Conservation (phyloP, 2,797 vertebrate genomes). For the Micropoecilia bifurca region DNA sequence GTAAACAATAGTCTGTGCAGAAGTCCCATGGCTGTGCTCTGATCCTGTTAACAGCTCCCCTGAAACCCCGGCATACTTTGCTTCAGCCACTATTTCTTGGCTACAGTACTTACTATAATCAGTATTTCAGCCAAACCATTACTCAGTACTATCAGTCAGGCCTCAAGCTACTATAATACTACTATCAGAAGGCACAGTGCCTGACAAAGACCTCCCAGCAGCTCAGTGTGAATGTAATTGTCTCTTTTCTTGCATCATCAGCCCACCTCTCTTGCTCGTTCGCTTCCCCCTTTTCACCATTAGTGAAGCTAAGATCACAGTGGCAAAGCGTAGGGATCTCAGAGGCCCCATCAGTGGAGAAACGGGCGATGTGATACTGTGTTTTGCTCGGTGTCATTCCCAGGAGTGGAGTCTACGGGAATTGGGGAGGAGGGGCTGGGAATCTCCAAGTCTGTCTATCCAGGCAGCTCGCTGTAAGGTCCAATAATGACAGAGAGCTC, state of each 20-base stretch:
- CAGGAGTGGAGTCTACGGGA: slow-evolving; percentile 54
- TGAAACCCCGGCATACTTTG: slow-evolving; percentile 41
- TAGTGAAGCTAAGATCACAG: slow-evolving; percentile 53
- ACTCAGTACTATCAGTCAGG: slow-evolving; percentile 33
- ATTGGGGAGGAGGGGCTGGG: slow-evolving; percentile 62
- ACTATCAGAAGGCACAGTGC: slow-evolving; percentile 28
- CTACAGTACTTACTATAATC: slow-evolving; percentile 45
- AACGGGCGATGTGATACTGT: slow-evolving; percentile 58
- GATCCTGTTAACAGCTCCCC: slow-evolving; percentile 57
- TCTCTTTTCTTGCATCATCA: slow-evolving; percentile 53
- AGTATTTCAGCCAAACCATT: slow-evolving; percentile 45
- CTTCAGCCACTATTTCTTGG: slow-evolving; percentile 39
- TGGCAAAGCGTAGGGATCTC: slow-evolving; percentile 52
- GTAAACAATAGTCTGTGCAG: slow-evolving; percentile 37
- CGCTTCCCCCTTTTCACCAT: slow-evolving; percentile 41
- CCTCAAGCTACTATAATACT: slow-evolving; percentile 21
- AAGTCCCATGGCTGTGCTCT: slow-evolving; percentile 41
- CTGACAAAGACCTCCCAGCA: slow-evolving; percentile 31
- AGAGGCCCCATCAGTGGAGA: slow-evolving; percentile 56
- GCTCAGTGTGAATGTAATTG: slow-evolving; percentile 46
- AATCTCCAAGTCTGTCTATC: slow-evolving; percentile 54
- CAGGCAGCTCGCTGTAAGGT: slow-evolving; percentile 37
- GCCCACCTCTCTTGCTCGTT: slow-evolving; percentile 40
- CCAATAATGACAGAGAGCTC: slow-evolving; percentile 70
- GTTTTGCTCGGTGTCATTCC: slow-evolving; percentile 49